Percentiles rank a stretch among this genome's conserved stretches.
Evolutionary conservation across 2,113 vertebrate species (phyloP).

Genomic region (Neopipo cinnamomea): DNA sequence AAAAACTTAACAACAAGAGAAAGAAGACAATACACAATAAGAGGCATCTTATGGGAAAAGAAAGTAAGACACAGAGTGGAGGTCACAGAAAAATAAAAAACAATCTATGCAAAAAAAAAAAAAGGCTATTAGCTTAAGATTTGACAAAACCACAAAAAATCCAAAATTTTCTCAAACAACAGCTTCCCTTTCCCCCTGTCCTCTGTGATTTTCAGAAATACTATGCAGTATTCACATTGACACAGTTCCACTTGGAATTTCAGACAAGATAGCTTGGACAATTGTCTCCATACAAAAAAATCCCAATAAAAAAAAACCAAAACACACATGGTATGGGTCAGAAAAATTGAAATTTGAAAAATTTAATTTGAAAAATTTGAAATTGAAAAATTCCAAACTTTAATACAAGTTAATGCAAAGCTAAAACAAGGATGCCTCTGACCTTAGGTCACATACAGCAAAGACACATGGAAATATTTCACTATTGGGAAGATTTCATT

Average conservation of each 20-base stretch:
- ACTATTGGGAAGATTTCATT: neutral
- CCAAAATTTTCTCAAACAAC: neutral
- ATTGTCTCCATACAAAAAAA: neutral
- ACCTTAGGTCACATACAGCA: neutral
- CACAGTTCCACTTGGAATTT: neutral
- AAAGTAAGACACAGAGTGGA: neutral
- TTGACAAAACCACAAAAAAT: neutral
- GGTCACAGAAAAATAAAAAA: neutral
- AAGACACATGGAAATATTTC: neutral
- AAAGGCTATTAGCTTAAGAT: neutral
- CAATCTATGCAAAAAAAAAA: neutral
- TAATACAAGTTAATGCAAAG: neutral
- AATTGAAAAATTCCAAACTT: too few relatives aligned
- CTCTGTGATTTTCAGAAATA: neutral
- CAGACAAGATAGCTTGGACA: neutral
- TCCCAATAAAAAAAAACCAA: neutral
- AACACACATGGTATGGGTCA: neutral
- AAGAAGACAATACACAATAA: neutral
- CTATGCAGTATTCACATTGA: neutral
- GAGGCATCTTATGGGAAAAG: neutral
- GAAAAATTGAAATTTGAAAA: too few relatives aligned
- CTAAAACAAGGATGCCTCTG: neutral
- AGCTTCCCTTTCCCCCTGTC: neutral
- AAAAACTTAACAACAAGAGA: neutral
- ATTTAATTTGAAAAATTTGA: too few relatives aligned